These are phyloP conservation scores for Musca domestica DNA, from an alignment of 1,140 invertebrate species.

Conservation along the genomic window DNA sequence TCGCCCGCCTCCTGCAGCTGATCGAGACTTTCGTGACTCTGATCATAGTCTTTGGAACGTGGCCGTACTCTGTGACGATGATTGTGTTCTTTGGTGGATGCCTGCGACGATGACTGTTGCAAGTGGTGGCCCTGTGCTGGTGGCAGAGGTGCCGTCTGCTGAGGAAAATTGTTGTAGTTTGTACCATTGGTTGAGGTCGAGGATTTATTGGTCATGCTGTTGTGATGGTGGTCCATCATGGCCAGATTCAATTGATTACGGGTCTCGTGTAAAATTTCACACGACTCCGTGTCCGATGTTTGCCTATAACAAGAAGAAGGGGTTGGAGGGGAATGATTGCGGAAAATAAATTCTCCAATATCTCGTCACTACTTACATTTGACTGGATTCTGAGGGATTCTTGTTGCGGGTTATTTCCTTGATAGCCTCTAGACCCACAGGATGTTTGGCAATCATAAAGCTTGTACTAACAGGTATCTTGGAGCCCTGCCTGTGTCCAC, in stretches of 20 bases:
- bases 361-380: conserved; percentile 45
- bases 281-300: conserved; percentile 53
- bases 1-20: conserved; percentile 31
- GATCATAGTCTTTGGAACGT: conserved; percentile 46
- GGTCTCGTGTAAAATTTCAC: conserved; percentile 51
- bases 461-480: conserved; percentile 46
- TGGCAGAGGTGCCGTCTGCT: background rate
- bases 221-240: conserved; percentile 33
- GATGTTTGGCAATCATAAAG: conserved; percentile 52
- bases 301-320: conserved; percentile 36
- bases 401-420: conserved; percentile 54
- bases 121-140: conserved; percentile 1
- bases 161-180: conserved; percentile 22
- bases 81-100: conserved; percentile 33
- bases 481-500: conserved; percentile 22
- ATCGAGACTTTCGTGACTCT: conserved; percentile 48
- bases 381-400: conserved; percentile 51
- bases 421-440: conserved; percentile 52
- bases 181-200: conserved; percentile 25
- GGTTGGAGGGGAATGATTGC: background rate
- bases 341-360: background rate
- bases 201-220: conserved; percentile 21
- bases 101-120: conserved; percentile 1
- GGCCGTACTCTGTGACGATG: conserved; percentile 43
- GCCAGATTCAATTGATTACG: conserved; percentile 45